Evolutionary conservation across 1,140 invertebrate genomes (phyloP), one percentile per base, ranked within the genome.

Genomic region (Brachionus koreanus): DNA sequence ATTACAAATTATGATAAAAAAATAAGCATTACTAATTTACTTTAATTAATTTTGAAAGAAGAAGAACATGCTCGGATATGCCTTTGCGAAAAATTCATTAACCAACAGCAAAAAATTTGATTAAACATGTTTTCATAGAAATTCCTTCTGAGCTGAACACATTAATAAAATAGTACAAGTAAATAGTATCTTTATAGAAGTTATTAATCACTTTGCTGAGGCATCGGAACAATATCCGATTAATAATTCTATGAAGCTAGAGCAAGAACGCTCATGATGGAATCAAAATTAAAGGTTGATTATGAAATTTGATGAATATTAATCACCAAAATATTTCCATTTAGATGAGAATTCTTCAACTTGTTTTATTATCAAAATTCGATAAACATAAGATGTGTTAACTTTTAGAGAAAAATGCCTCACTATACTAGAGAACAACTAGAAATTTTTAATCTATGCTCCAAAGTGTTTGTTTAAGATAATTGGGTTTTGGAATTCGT

Each of bases 381-480:
- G n/a, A 65, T 65, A 65, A 37, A 65, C 25, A 65, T 16, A 65
- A 65, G 29, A 65, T 65, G 63, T 65, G 63, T 65, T 65, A 65
- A 65, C 63, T 65, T 65, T 65, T 13, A 33, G 13, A 65, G 33
- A 65, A 29, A 29, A 65, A 35, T 39, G 19, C 19, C 49, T 57
- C 7, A 57, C 19, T 57, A n/a, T n/a, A 57, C 16, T 57, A 57
- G 9, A 49, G 43, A 49, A 13, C 4, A n/a, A 65, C n/a, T 33
- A 33, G 7, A 65, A 65, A 65, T 65, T 65, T 65, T 19, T 65
- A 65, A 65, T 65, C 63, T 33, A 65, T 65, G 63, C 63, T 65
- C 19, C 16, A 9, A 69, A 69, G 65, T 69, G 65, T 69, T 69
- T 69, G 37, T 69, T 69, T 69, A 69, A 43, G 65, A 69, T 69